A percentile compares a stretch with the other conserved stretches of the same genome.
These are phyloP conservation scores for Noctua fimbriata DNA, from an alignment of 2,888 invertebrate genomes.

Conservation along the genomic window DNA sequence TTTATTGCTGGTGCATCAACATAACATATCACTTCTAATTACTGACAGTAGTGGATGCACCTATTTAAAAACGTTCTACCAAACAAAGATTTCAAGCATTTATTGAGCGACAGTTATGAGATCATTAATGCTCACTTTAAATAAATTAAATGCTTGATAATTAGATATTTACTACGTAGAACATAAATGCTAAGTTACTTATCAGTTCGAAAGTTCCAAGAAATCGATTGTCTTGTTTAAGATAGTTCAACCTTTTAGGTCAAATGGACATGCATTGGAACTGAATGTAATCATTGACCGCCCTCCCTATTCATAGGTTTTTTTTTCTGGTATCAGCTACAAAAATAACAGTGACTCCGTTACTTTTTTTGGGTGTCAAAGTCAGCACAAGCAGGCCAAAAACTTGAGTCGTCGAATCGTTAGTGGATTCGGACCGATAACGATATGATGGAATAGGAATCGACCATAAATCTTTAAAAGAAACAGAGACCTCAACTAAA, in stretches of 20 bases:
- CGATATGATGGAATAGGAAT: not conserved
- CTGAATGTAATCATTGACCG: slow-evolving; percentile 12
- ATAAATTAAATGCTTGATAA: slow-evolving; percentile 14
- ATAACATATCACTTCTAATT: slow-evolving; percentile 1
- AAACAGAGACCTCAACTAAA: not conserved
- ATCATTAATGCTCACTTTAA: not conserved
- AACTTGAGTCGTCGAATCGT: not conserved
- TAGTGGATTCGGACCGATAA: not conserved
- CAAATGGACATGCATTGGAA: slow-evolving; percentile 20
- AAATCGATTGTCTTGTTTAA: slow-evolving; percentile 26
- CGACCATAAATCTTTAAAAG: slow-evolving; percentile 15
- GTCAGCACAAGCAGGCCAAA: not conserved
- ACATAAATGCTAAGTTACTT: slow-evolving; percentile 4
- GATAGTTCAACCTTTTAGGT: slow-evolving; percentile 33
- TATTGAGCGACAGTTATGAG: not conserved
- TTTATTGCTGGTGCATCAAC: not conserved
- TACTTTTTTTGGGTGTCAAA: not conserved
- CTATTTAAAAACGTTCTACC: not conserved
- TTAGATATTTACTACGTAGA: slow-evolving; percentile 8
- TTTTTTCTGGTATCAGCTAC: not conserved
- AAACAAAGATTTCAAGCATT: not conserved
- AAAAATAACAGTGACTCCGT: too few species aligned
- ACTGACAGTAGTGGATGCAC: not conserved
- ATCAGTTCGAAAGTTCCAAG: slow-evolving; percentile 41
- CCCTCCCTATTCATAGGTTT: not conserved